Evolutionary conservation across 2,797 vertebrate species (phyloP).

Genomic region (Amblyopsis hoosieri): DNA sequence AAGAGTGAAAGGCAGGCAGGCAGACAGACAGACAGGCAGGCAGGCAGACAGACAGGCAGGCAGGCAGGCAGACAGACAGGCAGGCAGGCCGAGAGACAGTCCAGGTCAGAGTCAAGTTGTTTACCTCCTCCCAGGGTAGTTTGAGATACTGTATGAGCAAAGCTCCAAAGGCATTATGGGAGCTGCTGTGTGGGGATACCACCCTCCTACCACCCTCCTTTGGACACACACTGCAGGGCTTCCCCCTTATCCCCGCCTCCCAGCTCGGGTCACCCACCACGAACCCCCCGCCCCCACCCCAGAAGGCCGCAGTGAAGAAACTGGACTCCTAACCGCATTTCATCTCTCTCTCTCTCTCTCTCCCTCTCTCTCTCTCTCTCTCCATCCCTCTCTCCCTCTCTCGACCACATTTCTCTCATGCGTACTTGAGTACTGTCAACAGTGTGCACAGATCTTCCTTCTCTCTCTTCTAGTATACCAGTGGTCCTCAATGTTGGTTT

Average conservation of each 20-base stretch:
- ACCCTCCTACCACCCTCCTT: constrained; percentile 61
- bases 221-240: constrained; percentile 44
- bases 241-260: constrained; percentile 30
- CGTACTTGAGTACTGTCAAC: too few relatives aligned
- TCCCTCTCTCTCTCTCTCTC: background rate
- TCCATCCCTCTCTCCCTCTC: constrained; percentile 37
- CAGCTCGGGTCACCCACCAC: background rate
- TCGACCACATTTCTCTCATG: constrained; percentile 55
- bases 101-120: background rate
- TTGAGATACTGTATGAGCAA: constrained; percentile 17
- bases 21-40: too few relatives aligned
- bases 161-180: constrained; percentile 78
- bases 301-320: too few relatives aligned
- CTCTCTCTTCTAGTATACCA: background rate
- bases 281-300: too few relatives aligned
- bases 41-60: too few relatives aligned
- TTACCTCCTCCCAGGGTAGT: background rate
- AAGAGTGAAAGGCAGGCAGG: too few relatives aligned
- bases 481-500: too few relatives aligned
- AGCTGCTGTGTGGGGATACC: constrained; percentile 81
- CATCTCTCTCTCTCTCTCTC: background rate
- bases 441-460: background rate
- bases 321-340: too few relatives aligned
- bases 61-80: background rate
- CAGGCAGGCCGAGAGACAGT: constrained; percentile 10